Conservation (phyloP, 1,140 invertebrate genomes). For the Matsumurasca onukii region DNA sequence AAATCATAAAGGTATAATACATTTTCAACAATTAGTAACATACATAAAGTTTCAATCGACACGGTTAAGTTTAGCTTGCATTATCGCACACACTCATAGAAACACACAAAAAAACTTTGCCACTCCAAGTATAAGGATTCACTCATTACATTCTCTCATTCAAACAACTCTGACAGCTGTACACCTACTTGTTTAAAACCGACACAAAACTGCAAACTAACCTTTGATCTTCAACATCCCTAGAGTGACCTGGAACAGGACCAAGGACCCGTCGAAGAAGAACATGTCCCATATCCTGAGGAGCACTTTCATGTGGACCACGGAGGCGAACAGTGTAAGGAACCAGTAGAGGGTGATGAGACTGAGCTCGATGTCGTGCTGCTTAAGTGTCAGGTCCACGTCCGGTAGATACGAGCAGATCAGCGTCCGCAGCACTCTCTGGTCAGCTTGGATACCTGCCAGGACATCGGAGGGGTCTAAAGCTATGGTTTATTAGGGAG, state of each 20-base stretch:
- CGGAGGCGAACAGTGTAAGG: slow-evolving; percentile 95
- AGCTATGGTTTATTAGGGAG: too few relatives aligned
- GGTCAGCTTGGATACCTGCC: slow-evolving; percentile 86
- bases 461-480: slow-evolving; percentile 36
- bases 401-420: slow-evolving; percentile 88
- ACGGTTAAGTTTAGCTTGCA: too few relatives aligned
- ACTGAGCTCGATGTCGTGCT: slow-evolving; percentile 95
- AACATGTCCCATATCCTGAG: slow-evolving; percentile 97
- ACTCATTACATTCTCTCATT: too few relatives aligned
- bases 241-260: slow-evolving; percentile 94
- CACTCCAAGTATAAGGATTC: too few relatives aligned
- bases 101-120: too few relatives aligned
- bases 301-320: slow-evolving; percentile 96
- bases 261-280: slow-evolving; percentile 92
- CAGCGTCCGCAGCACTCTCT: slow-evolving; percentile 87
- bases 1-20: too few relatives aligned
- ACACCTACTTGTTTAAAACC: too few relatives aligned
- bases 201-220: slow-evolving; percentile 43
- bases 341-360: slow-evolving; percentile 98
- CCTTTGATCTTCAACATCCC: slow-evolving; percentile 93
- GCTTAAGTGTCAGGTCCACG: slow-evolving; percentile 83
- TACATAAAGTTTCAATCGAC: too few relatives aligned
- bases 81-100: too few relatives aligned
- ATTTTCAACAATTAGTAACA: too few relatives aligned
- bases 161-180: too few relatives aligned